A percentile compares a stretch with the other conserved stretches of the same genome.
These are phyloP conservation scores for Athene cunicularia DNA, from an alignment of 2,113 vertebrate genomes.

Conservation along the genomic window DNA sequence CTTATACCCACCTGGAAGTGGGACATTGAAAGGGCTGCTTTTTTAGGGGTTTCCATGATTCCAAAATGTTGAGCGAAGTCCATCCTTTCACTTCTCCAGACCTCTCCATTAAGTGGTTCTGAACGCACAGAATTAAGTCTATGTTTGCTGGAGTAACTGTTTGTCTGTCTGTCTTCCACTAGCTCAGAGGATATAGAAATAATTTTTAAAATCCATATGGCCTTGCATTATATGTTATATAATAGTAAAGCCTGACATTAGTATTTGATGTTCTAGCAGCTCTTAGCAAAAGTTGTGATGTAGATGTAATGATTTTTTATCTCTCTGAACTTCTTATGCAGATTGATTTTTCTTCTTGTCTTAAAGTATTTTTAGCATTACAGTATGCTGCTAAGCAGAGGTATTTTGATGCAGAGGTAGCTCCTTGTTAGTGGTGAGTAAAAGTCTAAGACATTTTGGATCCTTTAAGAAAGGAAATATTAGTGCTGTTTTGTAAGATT, in stretches of 20 bases:
- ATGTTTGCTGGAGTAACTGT: background rate
- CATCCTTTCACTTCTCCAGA: background rate
- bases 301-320: background rate
- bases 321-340: background rate
- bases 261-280: background rate
- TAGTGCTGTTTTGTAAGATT: background rate
- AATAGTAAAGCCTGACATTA: background rate
- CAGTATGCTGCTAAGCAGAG: background rate
- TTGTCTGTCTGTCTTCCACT: background rate
- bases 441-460: background rate
- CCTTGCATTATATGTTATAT: background rate
- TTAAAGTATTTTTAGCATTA: background rate
- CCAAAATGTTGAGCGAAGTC: background rate
- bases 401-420: background rate
- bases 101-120: background rate
- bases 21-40: background rate
- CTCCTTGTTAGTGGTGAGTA: background rate
- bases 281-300: background rate
- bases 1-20: background rate
- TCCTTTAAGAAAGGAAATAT: background rate
- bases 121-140: background rate
- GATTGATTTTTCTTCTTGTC: background rate
- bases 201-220: background rate
- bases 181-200: background rate
- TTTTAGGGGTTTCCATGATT: background rate